Evolutionary conservation across 1,140 invertebrate species (phyloP).

Genomic region (Leptinotarsa texana): DNA sequence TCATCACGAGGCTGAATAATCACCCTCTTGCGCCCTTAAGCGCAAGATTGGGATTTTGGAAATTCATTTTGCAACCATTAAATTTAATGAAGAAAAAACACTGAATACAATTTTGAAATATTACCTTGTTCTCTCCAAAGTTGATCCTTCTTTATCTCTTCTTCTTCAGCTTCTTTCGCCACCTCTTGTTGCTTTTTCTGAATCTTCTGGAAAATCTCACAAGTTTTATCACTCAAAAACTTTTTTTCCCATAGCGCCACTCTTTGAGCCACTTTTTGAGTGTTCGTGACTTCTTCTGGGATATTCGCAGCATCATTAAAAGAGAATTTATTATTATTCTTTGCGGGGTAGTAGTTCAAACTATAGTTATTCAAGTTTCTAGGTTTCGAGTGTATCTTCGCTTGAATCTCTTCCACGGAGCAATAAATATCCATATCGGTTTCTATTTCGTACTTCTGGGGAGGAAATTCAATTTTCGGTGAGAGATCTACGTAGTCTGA

Average conservation of each 20-base stretch:
- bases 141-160: slow-evolving; percentile 60
- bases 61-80: too few relatives aligned
- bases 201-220: slow-evolving; percentile 63
- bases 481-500: slow-evolving; percentile 61
- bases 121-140: slow-evolving; percentile 68
- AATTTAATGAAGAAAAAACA: background rate
- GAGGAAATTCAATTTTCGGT: slow-evolving; percentile 54
- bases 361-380: slow-evolving; percentile 52
- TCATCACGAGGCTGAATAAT: too few relatives aligned
- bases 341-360: slow-evolving; percentile 55
- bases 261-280: slow-evolving; percentile 59
- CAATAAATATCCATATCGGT: slow-evolving; percentile 66
- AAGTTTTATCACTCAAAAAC: slow-evolving; percentile 63
- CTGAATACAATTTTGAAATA: slow-evolving; percentile 6
- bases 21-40: background rate
- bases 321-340: slow-evolving; percentile 41
- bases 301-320: slow-evolving; percentile 51
- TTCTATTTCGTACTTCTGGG: slow-evolving; percentile 54
- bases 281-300: slow-evolving; percentile 59
- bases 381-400: slow-evolving; percentile 58
- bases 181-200: slow-evolving; percentile 60
- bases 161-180: slow-evolving; percentile 62
- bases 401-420: slow-evolving; percentile 64
- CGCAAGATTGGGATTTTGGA: too few relatives aligned
- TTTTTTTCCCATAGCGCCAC: slow-evolving; percentile 67